phyloP scores from a whole-genome alignment of 2,888 invertebrate species.

The Melipona bicolor region DNA sequence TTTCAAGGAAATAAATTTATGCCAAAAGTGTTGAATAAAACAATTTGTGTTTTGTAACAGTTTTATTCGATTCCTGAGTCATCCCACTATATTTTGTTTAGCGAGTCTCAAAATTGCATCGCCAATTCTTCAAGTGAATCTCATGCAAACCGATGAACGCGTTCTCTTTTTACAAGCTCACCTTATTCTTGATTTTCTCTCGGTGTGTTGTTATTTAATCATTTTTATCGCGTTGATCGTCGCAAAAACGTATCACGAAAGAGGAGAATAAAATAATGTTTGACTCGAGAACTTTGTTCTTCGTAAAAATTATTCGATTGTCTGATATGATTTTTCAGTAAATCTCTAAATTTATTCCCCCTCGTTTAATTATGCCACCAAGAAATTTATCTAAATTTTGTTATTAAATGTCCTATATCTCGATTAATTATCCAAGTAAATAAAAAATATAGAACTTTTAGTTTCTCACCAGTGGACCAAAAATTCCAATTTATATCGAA shows the following conservation, averaged over 20 bases:
- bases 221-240: neutral
- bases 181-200: conserved; percentile 10
- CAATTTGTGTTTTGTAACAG: too few species aligned
- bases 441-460: neutral
- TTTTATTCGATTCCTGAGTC: too few species aligned
- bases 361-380: too few species aligned
- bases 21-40: too few species aligned
- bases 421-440: neutral
- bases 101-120: conserved; percentile 11
- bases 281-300: neutral
- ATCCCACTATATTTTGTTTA: conserved; percentile 3
- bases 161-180: neutral
- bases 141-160: neutral
- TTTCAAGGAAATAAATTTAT: too few species aligned
- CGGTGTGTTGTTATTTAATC: conserved; percentile 30
- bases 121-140: neutral
- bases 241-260: conserved; percentile 8
- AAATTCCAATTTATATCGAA: neutral
- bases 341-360: neutral
- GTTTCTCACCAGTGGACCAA: too few species aligned
- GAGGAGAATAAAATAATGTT: neutral
- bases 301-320: conserved; percentile 7
- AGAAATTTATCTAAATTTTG: too few species aligned
- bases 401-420: too few species aligned
- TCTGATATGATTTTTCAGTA: neutral